Evolutionary conservation across 2,888 invertebrate genomes (phyloP).

Genomic region (Escarpia spicata): DNA sequence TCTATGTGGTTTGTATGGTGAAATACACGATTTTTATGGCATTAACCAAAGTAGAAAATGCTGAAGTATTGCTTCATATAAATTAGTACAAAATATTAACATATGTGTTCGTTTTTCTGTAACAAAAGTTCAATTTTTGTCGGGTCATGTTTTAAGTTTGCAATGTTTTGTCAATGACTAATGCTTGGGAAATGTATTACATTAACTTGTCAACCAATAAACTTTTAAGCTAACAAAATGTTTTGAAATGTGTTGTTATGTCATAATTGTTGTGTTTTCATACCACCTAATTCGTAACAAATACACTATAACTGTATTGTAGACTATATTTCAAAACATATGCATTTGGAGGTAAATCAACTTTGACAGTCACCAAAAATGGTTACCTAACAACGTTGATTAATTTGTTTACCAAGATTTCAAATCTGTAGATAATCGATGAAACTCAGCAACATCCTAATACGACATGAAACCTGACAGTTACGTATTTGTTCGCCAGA

Average conservation of each 20-base stretch:
- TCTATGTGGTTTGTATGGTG: not conserved
- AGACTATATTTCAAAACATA: not conserved
- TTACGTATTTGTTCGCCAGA: not conserved
- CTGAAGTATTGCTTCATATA: not conserved
- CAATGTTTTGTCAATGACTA: not conserved
- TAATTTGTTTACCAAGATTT: not conserved
- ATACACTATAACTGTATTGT: not conserved
- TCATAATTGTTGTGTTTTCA: not conserved
- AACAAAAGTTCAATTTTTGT: not conserved
- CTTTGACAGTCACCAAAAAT: not conserved
- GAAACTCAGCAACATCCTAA: not conserved
- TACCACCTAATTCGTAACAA: not conserved
- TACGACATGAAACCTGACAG: not conserved
- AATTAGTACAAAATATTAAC: not conserved
- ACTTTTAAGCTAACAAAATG: not conserved
- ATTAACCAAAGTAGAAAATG: not conserved
- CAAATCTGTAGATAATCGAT: not conserved
- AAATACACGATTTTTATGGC: not conserved
- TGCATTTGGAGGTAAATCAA: not conserved
- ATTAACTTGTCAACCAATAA: not conserved
- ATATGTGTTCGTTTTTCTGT: not conserved
- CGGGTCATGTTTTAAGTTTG: not conserved
- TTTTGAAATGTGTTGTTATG: not conserved
- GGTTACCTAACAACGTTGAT: not conserved
- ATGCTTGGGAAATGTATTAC: not conserved